A percentile compares a stretch with the other conserved stretches of the same genome.
phyloP scores from a whole-genome alignment of 2,113 vertebrate genomes.

The Heterotis niloticus region DNA sequence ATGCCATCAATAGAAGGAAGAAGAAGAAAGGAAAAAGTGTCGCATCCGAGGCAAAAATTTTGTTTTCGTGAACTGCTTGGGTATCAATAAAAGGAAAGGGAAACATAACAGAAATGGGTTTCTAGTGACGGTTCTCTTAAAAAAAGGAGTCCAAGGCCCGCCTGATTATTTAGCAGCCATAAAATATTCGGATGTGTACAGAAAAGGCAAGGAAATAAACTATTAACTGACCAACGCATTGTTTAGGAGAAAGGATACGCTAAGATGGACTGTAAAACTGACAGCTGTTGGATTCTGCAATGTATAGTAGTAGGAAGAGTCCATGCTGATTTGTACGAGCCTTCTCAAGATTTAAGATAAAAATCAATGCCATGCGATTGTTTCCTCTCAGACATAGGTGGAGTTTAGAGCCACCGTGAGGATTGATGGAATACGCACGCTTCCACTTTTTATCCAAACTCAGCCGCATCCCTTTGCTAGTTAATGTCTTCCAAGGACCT shows the following conservation, averaged over 20 bases:
- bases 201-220: not conserved
- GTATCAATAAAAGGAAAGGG: conserved; percentile 1
- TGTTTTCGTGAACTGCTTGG: not conserved
- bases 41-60: not conserved
- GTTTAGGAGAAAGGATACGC: not conserved
- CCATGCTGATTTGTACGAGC: conserved; percentile 52
- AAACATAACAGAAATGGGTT: conserved; percentile 8
- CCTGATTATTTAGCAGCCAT: not conserved
- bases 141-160: not conserved
- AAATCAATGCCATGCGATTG: conserved; percentile 55
- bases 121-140: not conserved
- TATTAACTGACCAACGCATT: not conserved
- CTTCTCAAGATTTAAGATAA: conserved; percentile 53
- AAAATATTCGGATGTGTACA: not conserved
- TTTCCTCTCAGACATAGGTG: conserved; percentile 50
- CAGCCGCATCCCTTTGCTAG: conserved; percentile 54
- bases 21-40: not conserved
- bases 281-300: not conserved
- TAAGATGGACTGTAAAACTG: too few relatives aligned
- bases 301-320: conserved; percentile 39
- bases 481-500: conserved; percentile 44
- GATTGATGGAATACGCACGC: conserved; percentile 52
- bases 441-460: conserved; percentile 49
- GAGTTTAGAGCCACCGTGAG: conserved; percentile 49
- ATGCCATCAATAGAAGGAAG: not conserved